Evolutionary conservation across 1,140 invertebrate species (phyloP).

Genomic region (Neoseiulus cucumeris): DNA sequence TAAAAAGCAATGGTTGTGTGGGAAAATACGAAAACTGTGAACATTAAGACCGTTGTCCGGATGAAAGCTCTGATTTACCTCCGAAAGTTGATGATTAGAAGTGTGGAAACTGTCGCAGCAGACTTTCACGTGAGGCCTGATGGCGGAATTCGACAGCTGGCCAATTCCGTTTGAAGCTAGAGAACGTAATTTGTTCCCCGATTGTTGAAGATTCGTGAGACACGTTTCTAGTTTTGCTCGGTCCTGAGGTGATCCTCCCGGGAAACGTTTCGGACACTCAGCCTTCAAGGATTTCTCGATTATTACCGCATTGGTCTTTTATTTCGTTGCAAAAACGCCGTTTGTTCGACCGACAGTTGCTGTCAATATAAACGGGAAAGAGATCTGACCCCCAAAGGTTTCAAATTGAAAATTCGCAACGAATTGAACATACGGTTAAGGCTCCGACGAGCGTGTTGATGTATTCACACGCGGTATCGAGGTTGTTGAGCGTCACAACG

Average conservation of each 20-base stretch:
- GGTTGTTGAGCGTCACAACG: constrained; percentile 67
- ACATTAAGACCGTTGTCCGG: background rate
- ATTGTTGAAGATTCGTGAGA: constrained; percentile 46
- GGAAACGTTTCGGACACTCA: constrained; percentile 33
- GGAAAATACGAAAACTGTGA: constrained; percentile 7
- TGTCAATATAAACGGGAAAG: too few relatives aligned
- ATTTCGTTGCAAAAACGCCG: too few relatives aligned
- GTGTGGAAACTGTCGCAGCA: constrained; percentile 61
- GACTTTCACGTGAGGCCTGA: constrained; percentile 66
- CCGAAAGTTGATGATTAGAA: constrained; percentile 54
- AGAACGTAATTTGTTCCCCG: constrained; percentile 49
- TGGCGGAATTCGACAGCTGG: constrained; percentile 53
- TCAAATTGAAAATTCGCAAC: background rate
- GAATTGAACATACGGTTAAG: constrained; percentile 26
- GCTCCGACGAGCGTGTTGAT: constrained; percentile 46
- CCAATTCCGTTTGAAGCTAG: constrained; percentile 64
- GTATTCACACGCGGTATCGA: constrained; percentile 76
- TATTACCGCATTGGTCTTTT: too few relatives aligned
- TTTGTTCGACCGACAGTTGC: too few relatives aligned
- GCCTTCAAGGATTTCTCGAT: constrained; percentile 34
- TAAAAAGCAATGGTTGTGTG: constrained; percentile 9
- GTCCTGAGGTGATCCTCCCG: constrained; percentile 18
- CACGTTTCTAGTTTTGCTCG: constrained; percentile 28
- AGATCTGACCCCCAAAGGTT: too few relatives aligned
- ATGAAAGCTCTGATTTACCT: too few relatives aligned